Evolutionary conservation across 2,797 vertebrate genomes (phyloP).

Genomic region (Kryptolebias ocellatus): DNA sequence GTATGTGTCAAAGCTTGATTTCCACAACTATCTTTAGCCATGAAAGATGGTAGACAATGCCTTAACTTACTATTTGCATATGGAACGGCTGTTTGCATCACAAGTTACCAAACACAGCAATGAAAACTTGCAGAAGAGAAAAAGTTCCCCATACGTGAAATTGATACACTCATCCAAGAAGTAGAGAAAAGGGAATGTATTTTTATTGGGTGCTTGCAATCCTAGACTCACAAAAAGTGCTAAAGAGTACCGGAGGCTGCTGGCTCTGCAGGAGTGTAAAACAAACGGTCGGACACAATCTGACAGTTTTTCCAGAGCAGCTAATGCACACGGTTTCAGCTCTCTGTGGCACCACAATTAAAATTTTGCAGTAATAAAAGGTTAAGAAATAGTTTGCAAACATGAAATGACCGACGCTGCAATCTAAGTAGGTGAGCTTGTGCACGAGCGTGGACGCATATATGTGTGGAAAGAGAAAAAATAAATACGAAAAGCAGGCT

Average conservation of each 20-base stretch:
- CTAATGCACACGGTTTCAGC: background rate
- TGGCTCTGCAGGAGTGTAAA: background rate
- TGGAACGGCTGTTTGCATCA: conserved; percentile 2
- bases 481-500: conserved; percentile 13
- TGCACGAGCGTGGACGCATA: background rate
- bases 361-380: background rate
- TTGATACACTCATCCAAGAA: conserved; percentile 4
- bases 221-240: background rate
- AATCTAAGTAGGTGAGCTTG: background rate
- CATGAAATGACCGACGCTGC: background rate
- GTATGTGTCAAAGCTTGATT: background rate
- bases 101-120: conserved; percentile 3
- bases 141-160: conserved; percentile 13
- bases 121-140: conserved; percentile 1
- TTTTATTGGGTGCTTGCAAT: background rate
- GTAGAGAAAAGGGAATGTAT: background rate
- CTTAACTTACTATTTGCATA: conserved; percentile 2
- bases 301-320: background rate
- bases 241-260: conserved; percentile 1
- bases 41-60: background rate
- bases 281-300: background rate
- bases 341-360: background rate
- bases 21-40: background rate
- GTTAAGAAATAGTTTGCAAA: background rate
- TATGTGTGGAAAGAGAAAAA: conserved; percentile 5